A percentile compares a stretch with the other conserved stretches of the same genome.
phyloP scores from a whole-genome alignment of 2,888 invertebrate species.

The Beris morrisii region DNA sequence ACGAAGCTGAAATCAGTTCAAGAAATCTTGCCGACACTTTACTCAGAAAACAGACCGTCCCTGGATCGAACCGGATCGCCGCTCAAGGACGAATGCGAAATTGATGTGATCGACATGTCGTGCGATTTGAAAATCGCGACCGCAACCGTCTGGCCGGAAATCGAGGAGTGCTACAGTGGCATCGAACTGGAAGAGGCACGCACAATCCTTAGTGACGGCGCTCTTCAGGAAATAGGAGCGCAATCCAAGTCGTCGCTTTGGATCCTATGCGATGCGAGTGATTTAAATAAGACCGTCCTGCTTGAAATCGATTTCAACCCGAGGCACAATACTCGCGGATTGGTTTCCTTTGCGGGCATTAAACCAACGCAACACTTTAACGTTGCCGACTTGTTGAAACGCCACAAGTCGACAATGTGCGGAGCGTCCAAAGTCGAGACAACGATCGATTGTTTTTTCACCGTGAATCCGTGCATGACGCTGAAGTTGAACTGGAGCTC shows the following conservation, averaged over 20 bases:
- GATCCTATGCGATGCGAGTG: slow-evolving; percentile 66
- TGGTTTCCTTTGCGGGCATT: slow-evolving; percentile 47
- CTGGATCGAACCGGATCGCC: slow-evolving; percentile 54
- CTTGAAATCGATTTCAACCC: slow-evolving; percentile 47
- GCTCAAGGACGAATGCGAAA: slow-evolving; percentile 51
- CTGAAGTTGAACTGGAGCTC: slow-evolving; percentile 49
- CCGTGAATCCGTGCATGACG: slow-evolving; percentile 47
- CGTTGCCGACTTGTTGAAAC: slow-evolving; percentile 44
- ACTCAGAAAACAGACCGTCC: slow-evolving; percentile 23
- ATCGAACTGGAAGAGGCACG: slow-evolving; percentile 46
- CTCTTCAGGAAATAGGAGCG: slow-evolving; percentile 43
- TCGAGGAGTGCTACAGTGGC: slow-evolving; percentile 51
- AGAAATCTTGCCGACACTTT: neutral
- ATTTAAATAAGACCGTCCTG: slow-evolving; percentile 56
- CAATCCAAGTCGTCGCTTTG: slow-evolving; percentile 52
- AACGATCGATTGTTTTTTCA: slow-evolving; percentile 47
- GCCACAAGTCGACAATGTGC: slow-evolving; percentile 43
- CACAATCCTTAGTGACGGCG: slow-evolving; percentile 45
- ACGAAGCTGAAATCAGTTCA: slow-evolving; percentile 41
- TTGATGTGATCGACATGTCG: slow-evolving; percentile 50
- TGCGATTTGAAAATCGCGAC: slow-evolving; percentile 43
- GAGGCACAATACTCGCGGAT: slow-evolving; percentile 47
- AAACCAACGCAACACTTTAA: slow-evolving; percentile 44
- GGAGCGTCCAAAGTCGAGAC: slow-evolving; percentile 33
- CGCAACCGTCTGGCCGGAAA: slow-evolving; percentile 47